These are phyloP conservation scores for Panthera uncia DNA, from an alignment of 2,113 vertebrate species.

Conservation along the genomic window DNA sequence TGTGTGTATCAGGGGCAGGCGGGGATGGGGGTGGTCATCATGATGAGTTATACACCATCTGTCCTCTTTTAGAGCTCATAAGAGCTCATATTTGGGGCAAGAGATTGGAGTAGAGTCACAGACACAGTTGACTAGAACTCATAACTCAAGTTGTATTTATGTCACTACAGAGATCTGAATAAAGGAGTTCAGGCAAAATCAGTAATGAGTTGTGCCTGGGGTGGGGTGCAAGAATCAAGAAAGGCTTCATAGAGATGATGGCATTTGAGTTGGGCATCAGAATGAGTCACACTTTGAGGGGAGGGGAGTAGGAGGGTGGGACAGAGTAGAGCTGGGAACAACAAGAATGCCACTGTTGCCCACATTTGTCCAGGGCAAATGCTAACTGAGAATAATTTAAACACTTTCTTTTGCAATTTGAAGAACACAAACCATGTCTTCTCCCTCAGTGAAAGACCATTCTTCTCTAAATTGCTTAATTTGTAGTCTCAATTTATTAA, in stretches of 20 bases:
- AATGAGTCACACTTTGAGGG: neutral
- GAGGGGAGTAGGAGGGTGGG: neutral
- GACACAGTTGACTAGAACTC: neutral
- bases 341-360: neutral
- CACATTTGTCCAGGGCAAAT: neutral
- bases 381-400: slow-evolving; percentile 33
- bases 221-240: neutral
- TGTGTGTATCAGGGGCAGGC: neutral
- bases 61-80: neutral
- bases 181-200: neutral
- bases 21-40: neutral
- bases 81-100: neutral
- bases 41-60: neutral
- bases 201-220: neutral
- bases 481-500: slow-evolving; percentile 60
- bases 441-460: slow-evolving; percentile 54
- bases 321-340: neutral
- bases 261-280: slow-evolving; percentile 6
- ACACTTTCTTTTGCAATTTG: slow-evolving; percentile 34
- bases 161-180: neutral
- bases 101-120: neutral
- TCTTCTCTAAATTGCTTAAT: slow-evolving; percentile 70
- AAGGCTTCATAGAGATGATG: neutral
- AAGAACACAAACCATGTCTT: slow-evolving; percentile 47
- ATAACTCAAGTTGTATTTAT: neutral